These are phyloP conservation scores for Callipepla californica DNA, from an alignment of 2,113 vertebrate genomes.

Conservation along the genomic window DNA sequence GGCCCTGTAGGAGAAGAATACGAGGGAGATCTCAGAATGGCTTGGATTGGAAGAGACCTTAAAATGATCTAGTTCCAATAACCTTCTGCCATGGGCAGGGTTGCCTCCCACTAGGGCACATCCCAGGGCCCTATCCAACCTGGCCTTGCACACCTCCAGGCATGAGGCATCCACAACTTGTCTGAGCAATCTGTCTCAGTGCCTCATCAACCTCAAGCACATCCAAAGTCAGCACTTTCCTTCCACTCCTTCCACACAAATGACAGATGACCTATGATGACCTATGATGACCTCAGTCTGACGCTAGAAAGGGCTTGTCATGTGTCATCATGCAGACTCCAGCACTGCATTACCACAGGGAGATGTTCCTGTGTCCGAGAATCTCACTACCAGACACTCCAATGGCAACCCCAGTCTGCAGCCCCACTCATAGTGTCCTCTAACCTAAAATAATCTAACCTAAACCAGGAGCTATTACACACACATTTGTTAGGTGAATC, in stretches of 20 bases:
- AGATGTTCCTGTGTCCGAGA: not conserved
- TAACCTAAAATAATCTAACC: not conserved
- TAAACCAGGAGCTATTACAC: not conserved
- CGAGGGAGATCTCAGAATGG: too few species aligned
- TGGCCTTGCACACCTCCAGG: too few species aligned
- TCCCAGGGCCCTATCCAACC: too few species aligned
- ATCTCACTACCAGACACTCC: not conserved
- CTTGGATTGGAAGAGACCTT: too few species aligned
- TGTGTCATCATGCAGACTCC: not conserved
- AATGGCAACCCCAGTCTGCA: not conserved
- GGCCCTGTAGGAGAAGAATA: too few species aligned
- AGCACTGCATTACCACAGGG: not conserved
- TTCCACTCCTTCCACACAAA: not conserved
- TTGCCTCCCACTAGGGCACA: too few species aligned
- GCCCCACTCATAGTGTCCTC: not conserved
- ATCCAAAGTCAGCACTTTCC: not conserved
- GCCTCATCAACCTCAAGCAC: rapidly evolving
- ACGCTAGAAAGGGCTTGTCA: not conserved
- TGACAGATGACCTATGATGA: not conserved
- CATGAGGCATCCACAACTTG: too few species aligned
- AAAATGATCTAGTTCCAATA: too few species aligned
- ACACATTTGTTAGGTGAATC: not conserved
- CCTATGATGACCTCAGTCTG: not conserved
- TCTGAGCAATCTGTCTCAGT: too few species aligned
- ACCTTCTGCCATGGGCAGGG: too few species aligned